Percentiles rank a stretch among this genome's conserved stretches.
Conservation (phyloP, 1,140 invertebrate genomes). For the Hypsibius dujardini region DNA sequence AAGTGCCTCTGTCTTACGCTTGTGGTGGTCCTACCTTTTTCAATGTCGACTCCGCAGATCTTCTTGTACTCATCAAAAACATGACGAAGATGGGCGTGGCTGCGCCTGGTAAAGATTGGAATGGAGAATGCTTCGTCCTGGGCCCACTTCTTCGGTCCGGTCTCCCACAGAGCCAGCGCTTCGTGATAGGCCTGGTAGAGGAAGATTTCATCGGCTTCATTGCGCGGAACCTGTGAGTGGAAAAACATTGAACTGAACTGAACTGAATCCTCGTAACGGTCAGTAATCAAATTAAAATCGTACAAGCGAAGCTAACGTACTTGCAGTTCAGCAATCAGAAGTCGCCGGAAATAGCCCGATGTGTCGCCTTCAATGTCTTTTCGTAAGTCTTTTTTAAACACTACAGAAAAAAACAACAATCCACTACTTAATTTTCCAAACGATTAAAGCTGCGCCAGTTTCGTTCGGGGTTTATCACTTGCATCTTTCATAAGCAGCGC, state of each 20-base stretch:
- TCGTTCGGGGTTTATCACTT: too few species aligned
- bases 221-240: neutral
- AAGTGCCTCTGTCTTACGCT: too few species aligned
- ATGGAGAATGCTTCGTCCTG: constrained; percentile 14
- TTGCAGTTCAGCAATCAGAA: neutral
- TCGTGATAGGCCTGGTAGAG: constrained; percentile 14
- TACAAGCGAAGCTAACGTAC: constrained; percentile 2
- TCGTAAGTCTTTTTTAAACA: neutral
- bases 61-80: constrained; percentile 21
- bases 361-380: constrained; percentile 14
- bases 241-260: too few species aligned
- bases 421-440: too few species aligned
- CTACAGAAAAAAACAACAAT: neutral
- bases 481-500: constrained; percentile 58
- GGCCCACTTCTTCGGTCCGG: constrained; percentile 9
- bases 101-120: constrained; percentile 17
- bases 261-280: too few species aligned
- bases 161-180: constrained; percentile 11
- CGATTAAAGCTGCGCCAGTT: too few species aligned
- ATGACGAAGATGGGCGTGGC: constrained; percentile 16
- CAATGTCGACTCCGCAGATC: constrained; percentile 15
- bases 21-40: constrained; percentile 1
- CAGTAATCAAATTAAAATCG: too few species aligned
- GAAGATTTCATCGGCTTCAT: constrained; percentile 12
- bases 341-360: constrained; percentile 3